A percentile compares a stretch with the other conserved stretches of the same genome.
phyloP scores from a whole-genome alignment of 2,797 vertebrate genomes.

The Cossypha heuglini region DNA sequence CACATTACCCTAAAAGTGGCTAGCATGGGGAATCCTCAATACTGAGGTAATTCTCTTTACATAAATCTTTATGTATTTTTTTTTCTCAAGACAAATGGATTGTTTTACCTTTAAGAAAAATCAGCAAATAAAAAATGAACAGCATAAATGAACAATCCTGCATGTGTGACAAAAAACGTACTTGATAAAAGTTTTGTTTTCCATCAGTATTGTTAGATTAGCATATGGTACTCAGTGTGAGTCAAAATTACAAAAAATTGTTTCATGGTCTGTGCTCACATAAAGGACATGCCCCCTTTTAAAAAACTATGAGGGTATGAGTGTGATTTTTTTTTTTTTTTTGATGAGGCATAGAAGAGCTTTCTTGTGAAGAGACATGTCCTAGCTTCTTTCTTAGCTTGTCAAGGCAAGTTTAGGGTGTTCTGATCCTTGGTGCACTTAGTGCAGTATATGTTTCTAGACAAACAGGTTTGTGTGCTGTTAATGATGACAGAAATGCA shows the following conservation, averaged over 20 bases:
- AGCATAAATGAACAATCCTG: neutral
- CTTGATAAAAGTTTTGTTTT: neutral
- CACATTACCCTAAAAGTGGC: neutral
- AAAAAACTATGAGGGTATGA: neutral
- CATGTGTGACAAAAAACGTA: rapidly evolving
- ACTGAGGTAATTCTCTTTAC: neutral
- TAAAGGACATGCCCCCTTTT: neutral
- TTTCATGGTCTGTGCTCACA: neutral
- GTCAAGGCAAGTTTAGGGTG: neutral
- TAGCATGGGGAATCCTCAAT: neutral
- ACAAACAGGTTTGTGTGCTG: constrained; percentile 46
- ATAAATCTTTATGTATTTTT: neutral
- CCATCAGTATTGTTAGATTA: neutral
- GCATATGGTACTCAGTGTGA: neutral
- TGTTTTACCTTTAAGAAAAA: neutral
- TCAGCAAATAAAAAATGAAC: neutral
- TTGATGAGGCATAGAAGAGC: neutral
- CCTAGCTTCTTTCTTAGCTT: neutral
- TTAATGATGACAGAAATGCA: neutral
- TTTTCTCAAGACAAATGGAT: neutral
- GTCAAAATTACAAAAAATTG: neutral
- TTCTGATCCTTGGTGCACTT: neutral
- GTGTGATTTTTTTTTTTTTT: neutral
- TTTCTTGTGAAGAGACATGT: neutral
- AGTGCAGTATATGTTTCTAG: rapidly evolving